Evolutionary conservation across 2,797 vertebrate species (phyloP), one percentile per base, ranked within the genome.

Genomic region (Pogonophryne albipinna): DNA sequence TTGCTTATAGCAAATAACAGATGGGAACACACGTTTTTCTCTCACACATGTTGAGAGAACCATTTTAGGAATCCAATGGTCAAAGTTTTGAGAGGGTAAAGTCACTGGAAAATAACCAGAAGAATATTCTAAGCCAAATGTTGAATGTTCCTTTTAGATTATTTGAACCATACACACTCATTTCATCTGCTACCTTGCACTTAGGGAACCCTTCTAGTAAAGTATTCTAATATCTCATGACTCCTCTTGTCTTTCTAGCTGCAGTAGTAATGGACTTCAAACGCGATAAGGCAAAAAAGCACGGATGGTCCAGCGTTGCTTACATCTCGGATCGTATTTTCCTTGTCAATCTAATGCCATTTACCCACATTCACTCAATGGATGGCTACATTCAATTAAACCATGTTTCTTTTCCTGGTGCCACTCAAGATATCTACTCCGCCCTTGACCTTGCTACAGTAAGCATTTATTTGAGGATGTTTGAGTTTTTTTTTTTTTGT

Each of bases 401-500:
- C 9, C 57, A 14, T 16, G 17, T 23, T 10, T 67, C 31, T 42
- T 64, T 41, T 81, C n/a, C 51, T 57, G 62, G 10, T 71, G 49
- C 45, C 58, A 47, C 38, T 74, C 34, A 16, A 20, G 46, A 52
- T 66, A 45, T 72, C 4, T 42, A 14, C 74, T 50, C 20, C 60
- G 15, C 23, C 17, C 47, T 47, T 59, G 52, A 78, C 41, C 61
- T 64, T 49, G n/a, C 38, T 50, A 62, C 11, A 56, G 34, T 72
- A 46, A n/a, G 53, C 17, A 57, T 41, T 76, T 59, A 77, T 69
- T 55, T 65, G 57, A 66, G 65, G 41, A 61, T 23, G 44, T 1
- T 75, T 63, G 73, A 65, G 42, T 57, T 15, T 27, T 17, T 17
- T 23, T 23, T 23, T 45, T 63, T 75, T 62, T 80, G 64, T 76